Evolutionary conservation across 2,888 invertebrate species (phyloP).

Genomic region (Zygothrica quintamaculata): DNA sequence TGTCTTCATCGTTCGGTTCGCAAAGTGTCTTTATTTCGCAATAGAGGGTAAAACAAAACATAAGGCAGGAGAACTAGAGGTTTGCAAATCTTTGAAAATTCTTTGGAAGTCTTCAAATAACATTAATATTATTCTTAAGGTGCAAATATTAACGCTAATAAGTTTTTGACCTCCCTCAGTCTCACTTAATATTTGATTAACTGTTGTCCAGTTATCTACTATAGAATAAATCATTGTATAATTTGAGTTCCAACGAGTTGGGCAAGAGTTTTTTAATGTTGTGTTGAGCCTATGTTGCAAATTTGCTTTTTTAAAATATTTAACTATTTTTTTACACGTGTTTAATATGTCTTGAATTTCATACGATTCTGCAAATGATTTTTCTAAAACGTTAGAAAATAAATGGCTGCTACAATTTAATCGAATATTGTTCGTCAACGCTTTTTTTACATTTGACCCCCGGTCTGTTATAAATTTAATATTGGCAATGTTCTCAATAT

Average conservation of each 20-base stretch:
- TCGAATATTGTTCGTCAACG: constrained; percentile 8
- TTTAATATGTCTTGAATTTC: neutral
- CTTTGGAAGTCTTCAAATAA: constrained; percentile 10
- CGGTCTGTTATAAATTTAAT: constrained; percentile 24
- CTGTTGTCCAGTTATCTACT: constrained; percentile 11
- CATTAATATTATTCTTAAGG: neutral
- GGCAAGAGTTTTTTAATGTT: neutral
- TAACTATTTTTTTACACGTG: constrained; percentile 18
- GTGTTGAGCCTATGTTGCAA: constrained; percentile 13
- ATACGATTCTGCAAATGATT: constrained; percentile 9
- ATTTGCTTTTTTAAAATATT: constrained; percentile 21
- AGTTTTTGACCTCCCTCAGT: neutral
- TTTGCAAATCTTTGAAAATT: constrained; percentile 8
- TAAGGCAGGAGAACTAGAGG: neutral
- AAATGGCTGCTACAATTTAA: constrained; percentile 25
- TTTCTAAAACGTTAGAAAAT: constrained; percentile 14
- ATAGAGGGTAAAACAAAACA: constrained; percentile 5
- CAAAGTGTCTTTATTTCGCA: constrained; percentile 4
- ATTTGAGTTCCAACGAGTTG: constrained; percentile 9
- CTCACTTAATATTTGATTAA: constrained; percentile 5
- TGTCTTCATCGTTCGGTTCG: neutral
- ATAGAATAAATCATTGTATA: constrained; percentile 15
- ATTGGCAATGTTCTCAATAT: neutral
- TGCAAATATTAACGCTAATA: neutral
- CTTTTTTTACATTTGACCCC: constrained; percentile 6